A percentile compares a stretch with the other conserved stretches of the same genome.
phyloP scores from a whole-genome alignment of 2,113 vertebrate genomes.

The Notiomystis cincta region DNA sequence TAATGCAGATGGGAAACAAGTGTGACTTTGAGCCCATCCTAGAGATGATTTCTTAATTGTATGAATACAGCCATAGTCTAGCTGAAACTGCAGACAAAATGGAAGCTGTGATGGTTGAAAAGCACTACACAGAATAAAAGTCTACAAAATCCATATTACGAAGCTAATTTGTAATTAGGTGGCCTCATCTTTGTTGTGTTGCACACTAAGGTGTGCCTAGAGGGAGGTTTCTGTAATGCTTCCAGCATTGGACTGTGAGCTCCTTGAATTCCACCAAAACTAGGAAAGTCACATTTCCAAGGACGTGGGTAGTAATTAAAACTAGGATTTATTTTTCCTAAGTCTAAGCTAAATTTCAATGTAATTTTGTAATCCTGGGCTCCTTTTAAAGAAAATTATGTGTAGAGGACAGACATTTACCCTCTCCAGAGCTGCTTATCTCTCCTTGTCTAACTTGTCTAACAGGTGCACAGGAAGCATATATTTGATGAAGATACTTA shows the following conservation, averaged over 20 bases:
- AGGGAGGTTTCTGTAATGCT: background rate
- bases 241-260: background rate
- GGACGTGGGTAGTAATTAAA: background rate
- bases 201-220: background rate
- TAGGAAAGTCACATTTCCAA: background rate
- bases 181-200: background rate
- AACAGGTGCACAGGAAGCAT: background rate
- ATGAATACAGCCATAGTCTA: background rate
- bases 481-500: background rate
- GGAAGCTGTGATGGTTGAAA: background rate
- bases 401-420: background rate
- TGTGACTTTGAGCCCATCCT: accelerated
- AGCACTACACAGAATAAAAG: background rate
- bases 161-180: background rate
- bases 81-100: background rate
- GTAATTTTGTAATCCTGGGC: background rate
- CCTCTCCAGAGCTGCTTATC: background rate
- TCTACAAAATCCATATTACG: background rate
- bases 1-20: background rate
- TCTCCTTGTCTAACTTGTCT: background rate
- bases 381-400: background rate
- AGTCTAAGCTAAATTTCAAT: background rate
- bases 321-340: background rate
- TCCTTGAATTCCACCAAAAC: background rate
- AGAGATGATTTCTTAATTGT: background rate